Evolutionary conservation across 2,888 invertebrate genomes (phyloP).

Genomic region (Psylliodes chrysocephalus): DNA sequence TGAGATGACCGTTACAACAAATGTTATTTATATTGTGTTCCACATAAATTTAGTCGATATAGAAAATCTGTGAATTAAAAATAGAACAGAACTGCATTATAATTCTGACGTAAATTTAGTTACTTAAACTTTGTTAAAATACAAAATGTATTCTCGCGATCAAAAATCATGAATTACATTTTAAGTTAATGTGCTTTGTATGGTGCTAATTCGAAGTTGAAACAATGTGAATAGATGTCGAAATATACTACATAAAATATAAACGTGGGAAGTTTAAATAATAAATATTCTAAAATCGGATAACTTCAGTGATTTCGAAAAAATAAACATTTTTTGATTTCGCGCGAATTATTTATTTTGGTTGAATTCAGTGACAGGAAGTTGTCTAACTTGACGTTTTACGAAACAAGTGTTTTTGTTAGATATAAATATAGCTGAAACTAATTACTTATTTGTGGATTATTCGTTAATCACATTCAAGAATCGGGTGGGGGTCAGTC

Average conservation of each 20-base stretch:
- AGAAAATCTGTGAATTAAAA: neutral
- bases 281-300: slow-evolving; percentile 5
- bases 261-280: neutral
- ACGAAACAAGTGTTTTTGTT: slow-evolving; percentile 8
- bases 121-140: neutral
- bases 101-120: neutral
- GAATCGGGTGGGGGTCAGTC: too few relatives aligned
- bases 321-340: slow-evolving; percentile 8
- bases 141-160: too few relatives aligned
- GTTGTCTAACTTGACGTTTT: slow-evolving; percentile 13
- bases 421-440: slow-evolving; percentile 3
- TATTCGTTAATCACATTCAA: too few relatives aligned
- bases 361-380: slow-evolving; percentile 19
- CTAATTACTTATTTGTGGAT: neutral
- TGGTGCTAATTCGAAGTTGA: too few relatives aligned
- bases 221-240: neutral
- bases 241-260: neutral
- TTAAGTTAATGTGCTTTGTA: too few relatives aligned
- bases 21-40: neutral
- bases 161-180: too few relatives aligned
- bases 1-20: too few relatives aligned
- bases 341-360: slow-evolving; percentile 12
- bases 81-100: neutral
- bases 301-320: neutral
- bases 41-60: neutral